A percentile compares a stretch with the other conserved stretches of the same genome.
phyloP scores from a whole-genome alignment of 2,888 invertebrate genomes.

The Sepioteuthis lessoniana region DNA sequence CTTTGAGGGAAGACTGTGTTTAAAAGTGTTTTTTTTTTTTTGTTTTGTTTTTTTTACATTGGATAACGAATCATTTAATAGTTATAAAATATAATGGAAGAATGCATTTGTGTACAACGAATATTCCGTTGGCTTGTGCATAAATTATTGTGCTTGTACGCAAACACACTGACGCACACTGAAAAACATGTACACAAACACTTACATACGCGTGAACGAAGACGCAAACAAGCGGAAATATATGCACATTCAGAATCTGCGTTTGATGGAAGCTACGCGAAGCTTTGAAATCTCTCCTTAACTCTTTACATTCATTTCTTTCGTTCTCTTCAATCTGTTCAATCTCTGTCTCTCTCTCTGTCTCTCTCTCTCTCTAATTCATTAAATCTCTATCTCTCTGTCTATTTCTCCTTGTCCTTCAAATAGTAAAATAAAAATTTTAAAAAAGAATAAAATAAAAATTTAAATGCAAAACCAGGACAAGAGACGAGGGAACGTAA shows the following conservation, averaged over 20 bases:
- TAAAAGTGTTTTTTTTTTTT: background rate
- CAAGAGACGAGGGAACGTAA: background rate
- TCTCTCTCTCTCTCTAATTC: background rate
- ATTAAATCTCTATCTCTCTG: background rate
- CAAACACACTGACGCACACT: background rate
- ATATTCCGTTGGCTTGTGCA: background rate
- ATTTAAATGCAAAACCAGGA: background rate
- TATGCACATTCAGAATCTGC: conserved; percentile 25
- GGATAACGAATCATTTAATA: background rate
- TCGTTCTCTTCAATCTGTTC: background rate
- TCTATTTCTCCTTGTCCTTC: background rate
- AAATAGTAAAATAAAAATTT: background rate
- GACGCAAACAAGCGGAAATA: background rate
- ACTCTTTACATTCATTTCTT: background rate
- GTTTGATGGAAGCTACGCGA: conserved; percentile 33
- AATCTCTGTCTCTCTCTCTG: background rate
- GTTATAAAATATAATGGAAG: background rate
- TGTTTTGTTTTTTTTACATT: background rate
- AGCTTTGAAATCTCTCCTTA: background rate
- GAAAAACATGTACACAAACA: background rate
- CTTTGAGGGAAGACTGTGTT: background rate
- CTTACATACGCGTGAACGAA: background rate
- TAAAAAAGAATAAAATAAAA: background rate
- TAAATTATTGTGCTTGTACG: background rate
- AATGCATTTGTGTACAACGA: background rate